Base-by-base conservation (phyloP, 1,140 invertebrate genomes). In the Campoletis sonorensis region DNA sequence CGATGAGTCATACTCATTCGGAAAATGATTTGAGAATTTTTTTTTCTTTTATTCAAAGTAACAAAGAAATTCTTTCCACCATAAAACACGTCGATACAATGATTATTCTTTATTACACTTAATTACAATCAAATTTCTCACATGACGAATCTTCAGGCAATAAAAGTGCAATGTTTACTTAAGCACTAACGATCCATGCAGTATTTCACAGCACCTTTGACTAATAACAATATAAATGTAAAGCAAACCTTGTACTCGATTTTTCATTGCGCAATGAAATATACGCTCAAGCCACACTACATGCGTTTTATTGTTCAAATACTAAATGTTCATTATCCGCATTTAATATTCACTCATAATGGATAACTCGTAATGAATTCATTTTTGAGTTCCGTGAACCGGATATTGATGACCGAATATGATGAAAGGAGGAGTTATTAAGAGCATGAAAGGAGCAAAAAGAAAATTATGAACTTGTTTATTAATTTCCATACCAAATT, bases 211-310 rank as follows among this genome's bases (percentile, higher is more conserved):
- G 23, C 61, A 15, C 23, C 21, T 64, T 26, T 8, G n/a, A 15
- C 40, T 8, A 49, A 45, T 11, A 45, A 26, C 21, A 45, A 51
- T 75, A 30, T 58, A 75, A 75, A 23, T 75, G 21, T 75, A 75
- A 58, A 21, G 45, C 13, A 26, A 75, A 49, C 72, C 72, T 75
- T 75, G 72, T 75, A 75, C 72, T 58, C 72, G 72, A 75, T 75
- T 75, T 75, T 49, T 18, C 49, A 75, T 75, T 75, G 49, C 45
- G 72, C 49, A 75, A 75, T n/a, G 11, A n/a, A n/a, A 16, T 23
- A 2, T 15, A 7, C 61, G 61, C 27, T 64, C 61, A 18, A 18
- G 27, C n/a, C 51, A 30, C 71, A 73, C 37, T n/a, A 3, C 18
- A 21, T 21, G 11, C 21, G 30, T 13, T 23, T 54, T 45, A 13